Conservation (phyloP, 2,113 vertebrate genomes). For the Melospiza georgiana region DNA sequence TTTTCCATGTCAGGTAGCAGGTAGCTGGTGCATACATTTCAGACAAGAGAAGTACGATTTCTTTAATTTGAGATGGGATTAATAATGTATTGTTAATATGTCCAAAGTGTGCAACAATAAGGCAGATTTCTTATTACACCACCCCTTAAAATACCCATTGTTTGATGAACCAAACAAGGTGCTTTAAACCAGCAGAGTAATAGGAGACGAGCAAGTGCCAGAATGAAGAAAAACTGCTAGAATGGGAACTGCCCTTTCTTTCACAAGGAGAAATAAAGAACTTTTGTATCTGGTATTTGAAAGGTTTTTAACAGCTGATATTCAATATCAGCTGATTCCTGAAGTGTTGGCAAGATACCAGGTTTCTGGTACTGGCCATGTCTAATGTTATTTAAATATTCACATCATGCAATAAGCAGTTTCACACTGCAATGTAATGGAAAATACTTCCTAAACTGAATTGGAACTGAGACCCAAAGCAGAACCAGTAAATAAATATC, state of each 20-base stretch:
- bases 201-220: slow-evolving; percentile 60
- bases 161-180: slow-evolving; percentile 69
- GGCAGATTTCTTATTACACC: slow-evolving; percentile 66
- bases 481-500: slow-evolving; percentile 77
- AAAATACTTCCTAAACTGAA: slow-evolving; percentile 65
- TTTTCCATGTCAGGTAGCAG: slow-evolving; percentile 39
- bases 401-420: slow-evolving; percentile 62
- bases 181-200: slow-evolving; percentile 66
- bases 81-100: slow-evolving; percentile 50
- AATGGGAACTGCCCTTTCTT: slow-evolving; percentile 60
- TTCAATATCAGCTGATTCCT: slow-evolving; percentile 58
- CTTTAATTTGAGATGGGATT: slow-evolving; percentile 45
- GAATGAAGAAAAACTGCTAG: slow-evolving; percentile 34
- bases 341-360: slow-evolving; percentile 60
- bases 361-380: slow-evolving; percentile 56
- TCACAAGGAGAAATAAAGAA: slow-evolving; percentile 63
- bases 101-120: slow-evolving; percentile 64
- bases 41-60: slow-evolving; percentile 44
- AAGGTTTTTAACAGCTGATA: slow-evolving; percentile 58
- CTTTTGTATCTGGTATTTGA: slow-evolving; percentile 44
- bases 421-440: slow-evolving; percentile 69
- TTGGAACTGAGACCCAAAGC: slow-evolving; percentile 64
- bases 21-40: slow-evolving; percentile 39
- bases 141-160: slow-evolving; percentile 58
- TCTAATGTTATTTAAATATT: slow-evolving; percentile 70